Base-by-base conservation (phyloP, 2,797 vertebrate species). In the Gymnoscopelus microlampas region DNA sequence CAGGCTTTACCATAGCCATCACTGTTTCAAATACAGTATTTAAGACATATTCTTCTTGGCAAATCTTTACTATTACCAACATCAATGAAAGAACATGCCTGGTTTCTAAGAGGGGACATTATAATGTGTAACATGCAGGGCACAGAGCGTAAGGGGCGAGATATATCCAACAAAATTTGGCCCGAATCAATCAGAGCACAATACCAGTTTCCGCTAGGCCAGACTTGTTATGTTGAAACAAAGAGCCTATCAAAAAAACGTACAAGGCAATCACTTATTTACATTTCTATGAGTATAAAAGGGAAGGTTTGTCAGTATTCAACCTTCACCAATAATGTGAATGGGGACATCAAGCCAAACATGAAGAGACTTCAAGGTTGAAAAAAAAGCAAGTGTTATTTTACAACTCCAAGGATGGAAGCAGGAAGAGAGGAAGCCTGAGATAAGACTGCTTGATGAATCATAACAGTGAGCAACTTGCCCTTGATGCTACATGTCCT, bases 401-500 rank as follows among this genome's bases (percentile, higher is more conserved):
- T 47, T 9, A 44, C 48, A 14, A 50, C 1, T 2, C 60, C 32
- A 57, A 10, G 58, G 2, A 9, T 13, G 53, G 67, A 59, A 66
- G 47, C 39, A 47, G 32, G 66, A 70, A 53, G 1, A 54, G 32
- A 49, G 54, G 49, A 53, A 29, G 23, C 19, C 53, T 24, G 5
- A 58, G 5, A 74, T 50, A 47, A 66, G 66, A 74, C 49, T 67
- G 57, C 48, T 70, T 66, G 64, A 62, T 60, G 11, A 76, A 77
- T 78, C 66, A 67, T 55, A 76, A 79, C 59, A 60, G 13, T 56
- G 64, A 57, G 39, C 51, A 56, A 55, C 57, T 68, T 74, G 81
- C 63, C 84, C 86, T 86, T 88, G 87, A 83, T 80, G 75, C 74
- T 67, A 13, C 19, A 58, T 13, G 57, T 66, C 78, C 80, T 88